A percentile compares a stretch with the other conserved stretches of the same genome.
phyloP scores from a whole-genome alignment of 2,113 vertebrate species.

The Poeciliopsis prolifica region DNA sequence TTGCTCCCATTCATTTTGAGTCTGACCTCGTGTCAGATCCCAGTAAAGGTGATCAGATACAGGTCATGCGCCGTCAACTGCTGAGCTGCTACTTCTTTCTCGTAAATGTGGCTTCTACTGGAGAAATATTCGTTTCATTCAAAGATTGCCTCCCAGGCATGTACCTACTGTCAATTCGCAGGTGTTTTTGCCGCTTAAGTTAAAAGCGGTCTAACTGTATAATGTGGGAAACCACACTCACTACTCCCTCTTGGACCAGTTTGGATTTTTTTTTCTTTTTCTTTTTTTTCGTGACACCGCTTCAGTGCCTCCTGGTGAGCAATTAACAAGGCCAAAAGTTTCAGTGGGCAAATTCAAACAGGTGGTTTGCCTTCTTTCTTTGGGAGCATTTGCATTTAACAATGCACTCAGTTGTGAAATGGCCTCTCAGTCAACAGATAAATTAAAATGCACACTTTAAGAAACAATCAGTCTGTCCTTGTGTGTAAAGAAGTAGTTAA shows the following conservation, averaged over 20 bases:
- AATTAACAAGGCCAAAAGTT: conserved; percentile 87
- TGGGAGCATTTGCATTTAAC: conserved; percentile 72
- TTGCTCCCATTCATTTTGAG: not conserved
- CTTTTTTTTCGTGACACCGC: conserved; percentile 7
- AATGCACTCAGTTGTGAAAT: conserved; percentile 72
- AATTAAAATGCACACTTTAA: conserved; percentile 60
- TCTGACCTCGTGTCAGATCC: conserved; percentile 61
- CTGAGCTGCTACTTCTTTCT: conserved; percentile 20
- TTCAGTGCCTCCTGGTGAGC: conserved; percentile 74
- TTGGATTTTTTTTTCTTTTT: not conserved
- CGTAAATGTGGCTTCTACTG: not conserved
- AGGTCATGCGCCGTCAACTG: conserved; percentile 69
- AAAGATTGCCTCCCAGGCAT: no score
- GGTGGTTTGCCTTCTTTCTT: conserved; percentile 64
- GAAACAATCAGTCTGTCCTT: conserved; percentile 34
- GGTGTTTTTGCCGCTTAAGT: no score
- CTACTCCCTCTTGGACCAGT: not conserved
- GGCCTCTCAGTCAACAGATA: conserved; percentile 51
- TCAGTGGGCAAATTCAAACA: conserved; percentile 76
- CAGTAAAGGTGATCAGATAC: conserved; percentile 43
- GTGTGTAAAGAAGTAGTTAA: conserved; percentile 26
- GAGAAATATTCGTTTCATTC: no score
- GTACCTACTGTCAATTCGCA: no score
- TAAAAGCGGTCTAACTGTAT: not conserved
- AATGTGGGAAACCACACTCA: not conserved